Evolutionary conservation across 2,797 vertebrate genomes (phyloP), one percentile per base, ranked within the genome.

Genomic region (Poecilia gillii): DNA sequence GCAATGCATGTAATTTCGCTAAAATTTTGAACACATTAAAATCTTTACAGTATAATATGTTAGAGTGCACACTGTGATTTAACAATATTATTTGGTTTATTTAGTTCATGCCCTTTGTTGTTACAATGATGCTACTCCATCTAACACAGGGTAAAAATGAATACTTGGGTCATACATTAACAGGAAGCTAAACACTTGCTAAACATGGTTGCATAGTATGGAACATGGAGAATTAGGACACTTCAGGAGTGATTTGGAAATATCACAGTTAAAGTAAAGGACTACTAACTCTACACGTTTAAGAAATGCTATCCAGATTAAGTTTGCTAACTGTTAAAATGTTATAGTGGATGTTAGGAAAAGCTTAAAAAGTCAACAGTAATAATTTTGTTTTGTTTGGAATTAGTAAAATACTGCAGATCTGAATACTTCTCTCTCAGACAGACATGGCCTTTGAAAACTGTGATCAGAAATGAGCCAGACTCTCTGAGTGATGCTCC

Each of bases 211-310:
- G 49, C 20, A 28, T 28, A 59, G n/a, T 2, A 31, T 59, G 25
- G 12, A 59, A 28, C 55, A 62, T 18, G 6, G 59, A 33, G 28
- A 16, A 36, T 18, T 18, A 18, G 59, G 5, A 33, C 6, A 62
- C 31, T 36, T 64, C 62, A 36, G 33, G 31, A 36, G 62, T 41
- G 1, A 39, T 68, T 23, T 31, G 25, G 12, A 84, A 74, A 80
- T 86, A 53, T 57, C 71, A 72, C 78, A 90, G 87, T 84, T 89
- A 79, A 83, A 78, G 51, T 85, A 88, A 88, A 86, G 92, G 88
- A 84, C 90, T 86, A 89, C 89, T 84, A 88, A 74, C 47, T 12
- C 23, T 1, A 39, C 18, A 12, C 0, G 2, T 68, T 25, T 41
- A 25, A 25, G 64, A 13, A 25, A 68, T 39, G 33, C 20, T 68